Evolutionary conservation across 1,140 invertebrate genomes (phyloP), one percentile per base, ranked within the genome.

Genomic region (Lordiphosa stackelbergi): DNA sequence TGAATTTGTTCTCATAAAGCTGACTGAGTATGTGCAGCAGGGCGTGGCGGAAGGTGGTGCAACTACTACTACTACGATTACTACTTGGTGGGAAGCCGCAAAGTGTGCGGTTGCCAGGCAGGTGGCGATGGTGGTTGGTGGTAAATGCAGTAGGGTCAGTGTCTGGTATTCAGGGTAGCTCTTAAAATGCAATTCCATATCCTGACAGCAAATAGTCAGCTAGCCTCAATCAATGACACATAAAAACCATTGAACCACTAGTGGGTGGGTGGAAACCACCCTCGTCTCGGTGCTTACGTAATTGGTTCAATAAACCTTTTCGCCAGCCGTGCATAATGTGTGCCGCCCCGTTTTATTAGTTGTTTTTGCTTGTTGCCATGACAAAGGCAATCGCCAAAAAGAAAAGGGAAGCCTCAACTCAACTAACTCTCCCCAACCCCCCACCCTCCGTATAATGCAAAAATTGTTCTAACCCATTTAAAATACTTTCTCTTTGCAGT

Each of bases 401-500:
- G 3, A 68, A 54, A 24, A 35, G 47, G 11, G 51, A 41, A 66
- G 22, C 62, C 41, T 46, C 62, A 41, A 49, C 9, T 47, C 28
- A 11, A n/a, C n/a, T n/a, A n/a, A n/a, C n/a, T n/a, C n/a, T n/a
- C n/a, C n/a, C n/a, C 43, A 41, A 40, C 22, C 36, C 28, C 46
- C 40, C 46, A 49, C 47, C 45, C 40, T 74, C n/a, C n/a, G 54
- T 36, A 56, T 63, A 58, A 49, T 57, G 59, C 54, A 58, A 69
- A 46, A 51, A 28, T 35, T 47, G 35, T 35, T 38, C 41, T 34
- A 16, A 64, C 38, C 28, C 49, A 51, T 58, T 59, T 43, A 69
- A 65, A 73, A 45, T 85, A 84, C 83, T 88, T 65, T 93, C 16
- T 73, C 41, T 65, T 93, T 57, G 19, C 91, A 95, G 94, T 94